Base-by-base conservation (phyloP, 23 tunicate genomes). In the Trididemnum nubilum region DNA sequence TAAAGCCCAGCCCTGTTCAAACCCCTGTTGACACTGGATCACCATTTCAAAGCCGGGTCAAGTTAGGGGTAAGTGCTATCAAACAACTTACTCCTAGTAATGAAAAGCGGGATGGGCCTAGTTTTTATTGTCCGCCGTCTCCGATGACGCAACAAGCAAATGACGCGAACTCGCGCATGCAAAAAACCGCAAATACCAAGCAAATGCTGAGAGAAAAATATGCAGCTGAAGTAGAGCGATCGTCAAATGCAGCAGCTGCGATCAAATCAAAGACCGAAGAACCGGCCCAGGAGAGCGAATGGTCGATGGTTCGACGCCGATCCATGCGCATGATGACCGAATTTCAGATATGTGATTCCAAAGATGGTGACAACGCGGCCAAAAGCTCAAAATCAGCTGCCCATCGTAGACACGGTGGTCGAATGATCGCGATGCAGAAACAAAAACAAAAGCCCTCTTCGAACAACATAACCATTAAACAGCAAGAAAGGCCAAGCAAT, bases 311-410 rank as follows among this genome's bases (percentile, higher is more conserved):
- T n/a, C 75, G 91, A 7, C 54, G 91, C 58, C 59, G 91, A 21
- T 87, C 91, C 51, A 87, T 87, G 91, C 75, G 91, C 25, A 87
- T 87, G 91, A 87, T 87, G 91, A 87, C 91, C 4, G 91, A 87
- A 64, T 87, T 87, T 50, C 91, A 87, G 39, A 87, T 87, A 29
- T 87, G 37, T 32, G 91, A 87, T 28, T 73, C 81, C 65, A 79
- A 86, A 35, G 90, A 86, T 22, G 38, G 38, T 22, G 67, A 5
- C 38, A 7, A 7, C 31, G 74, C 38, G 3, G 7, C 12, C 31
- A 67, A 67, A 67, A n/a, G 3, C 12, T 34, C 9, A 70, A 12
- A 28, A 21, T 12, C 25, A 3, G 29, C 5, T 12, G n/a, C 5
- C 3, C 28, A 24, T n/a, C 26, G n/a, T 21, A 61, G 28, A 26